Evolutionary conservation across 2,888 invertebrate genomes (phyloP).

Genomic region (Agrochola lota): DNA sequence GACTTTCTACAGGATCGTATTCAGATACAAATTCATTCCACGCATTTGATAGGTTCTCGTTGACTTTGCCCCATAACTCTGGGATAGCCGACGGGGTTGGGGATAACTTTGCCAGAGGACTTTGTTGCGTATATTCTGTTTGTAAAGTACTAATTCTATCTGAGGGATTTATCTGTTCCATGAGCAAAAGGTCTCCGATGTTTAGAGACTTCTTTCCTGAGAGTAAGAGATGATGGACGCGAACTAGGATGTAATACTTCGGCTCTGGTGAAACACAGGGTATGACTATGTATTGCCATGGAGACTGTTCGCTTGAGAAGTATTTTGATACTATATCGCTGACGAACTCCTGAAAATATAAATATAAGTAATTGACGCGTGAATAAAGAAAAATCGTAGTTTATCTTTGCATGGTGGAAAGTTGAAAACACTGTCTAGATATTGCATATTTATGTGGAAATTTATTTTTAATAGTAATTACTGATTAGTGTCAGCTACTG

Average conservation of each 20-base stretch:
- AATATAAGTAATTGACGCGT: not conserved
- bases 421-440: not conserved
- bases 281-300: slow-evolving; percentile 95
- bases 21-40: slow-evolving; percentile 96
- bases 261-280: slow-evolving; percentile 89
- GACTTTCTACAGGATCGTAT: slow-evolving; percentile 94
- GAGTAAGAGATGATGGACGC: slow-evolving; percentile 94
- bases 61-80: slow-evolving; percentile 92
- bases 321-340: slow-evolving; percentile 95
- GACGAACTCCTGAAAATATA: slow-evolving; percentile 92
- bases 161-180: slow-evolving; percentile 86
- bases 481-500: not conserved
- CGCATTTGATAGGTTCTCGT: slow-evolving; percentile 92
- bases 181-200: slow-evolving; percentile 93
- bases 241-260: slow-evolving; percentile 92
- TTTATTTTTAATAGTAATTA: not conserved
- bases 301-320: slow-evolving; percentile 93
- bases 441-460: not conserved
- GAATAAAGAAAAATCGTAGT: not conserved
- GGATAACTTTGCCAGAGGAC: slow-evolving; percentile 90
- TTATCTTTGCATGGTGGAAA: not conserved
- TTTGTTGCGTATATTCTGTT: slow-evolving; percentile 78
- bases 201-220: slow-evolving; percentile 93
- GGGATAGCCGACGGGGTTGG: slow-evolving; percentile 92
- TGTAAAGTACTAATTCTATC: slow-evolving; percentile 77